A percentile compares a stretch with the other conserved stretches of the same genome.
These are phyloP conservation scores for Hestina assimilis DNA, from an alignment of 1,140 invertebrate species.

Conservation along the genomic window DNA sequence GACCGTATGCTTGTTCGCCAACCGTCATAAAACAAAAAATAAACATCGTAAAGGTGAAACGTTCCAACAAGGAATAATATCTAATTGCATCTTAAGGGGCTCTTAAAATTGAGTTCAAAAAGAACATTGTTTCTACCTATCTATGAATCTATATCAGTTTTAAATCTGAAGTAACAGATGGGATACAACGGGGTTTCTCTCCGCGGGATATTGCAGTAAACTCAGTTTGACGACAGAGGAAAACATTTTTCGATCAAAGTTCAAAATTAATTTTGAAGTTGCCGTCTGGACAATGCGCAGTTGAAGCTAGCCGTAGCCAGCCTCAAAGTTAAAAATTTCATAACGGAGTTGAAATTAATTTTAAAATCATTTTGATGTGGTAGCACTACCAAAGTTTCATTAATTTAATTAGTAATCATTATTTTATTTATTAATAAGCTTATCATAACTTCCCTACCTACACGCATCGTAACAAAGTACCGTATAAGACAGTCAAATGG, in stretches of 20 bases:
- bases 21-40: no score
- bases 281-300: constrained; percentile 45
- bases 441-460: no score
- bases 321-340: constrained; percentile 48
- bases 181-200: constrained; percentile 2
- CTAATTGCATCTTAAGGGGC: no score
- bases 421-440: no score
- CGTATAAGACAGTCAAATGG: no score
- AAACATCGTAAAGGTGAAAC: no score
- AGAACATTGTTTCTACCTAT: no score
- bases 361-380: constrained; percentile 5
- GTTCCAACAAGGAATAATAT: no score
- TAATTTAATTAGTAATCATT: no score
- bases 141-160: neutral
- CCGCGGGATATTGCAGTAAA: constrained; percentile 21
- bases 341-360: constrained; percentile 33
- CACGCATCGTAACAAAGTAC: no score
- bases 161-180: neutral
- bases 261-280: constrained; percentile 68
- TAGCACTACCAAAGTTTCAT: neutral
- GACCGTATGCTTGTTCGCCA: no score
- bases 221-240: constrained; percentile 20
- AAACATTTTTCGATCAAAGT: constrained; percentile 66
- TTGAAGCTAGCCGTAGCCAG: constrained; percentile 38
- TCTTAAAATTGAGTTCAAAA: no score